Percentiles rank a stretch among this genome's conserved stretches.
Conservation (phyloP, 2,888 invertebrate genomes). For the Steinernema hermaphroditum region DNA sequence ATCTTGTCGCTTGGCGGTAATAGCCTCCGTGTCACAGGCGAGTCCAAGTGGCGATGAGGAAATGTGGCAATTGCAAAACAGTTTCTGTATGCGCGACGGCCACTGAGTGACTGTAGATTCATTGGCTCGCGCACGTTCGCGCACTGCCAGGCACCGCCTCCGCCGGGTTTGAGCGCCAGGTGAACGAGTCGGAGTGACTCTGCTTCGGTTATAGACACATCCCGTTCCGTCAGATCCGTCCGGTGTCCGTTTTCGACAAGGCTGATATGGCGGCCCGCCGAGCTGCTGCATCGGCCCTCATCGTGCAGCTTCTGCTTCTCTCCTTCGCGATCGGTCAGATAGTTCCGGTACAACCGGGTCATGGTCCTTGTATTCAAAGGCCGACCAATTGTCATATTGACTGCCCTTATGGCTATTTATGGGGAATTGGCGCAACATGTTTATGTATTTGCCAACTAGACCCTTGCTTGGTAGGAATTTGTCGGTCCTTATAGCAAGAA, state of each 20-base stretch:
- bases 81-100: conserved; percentile 23
- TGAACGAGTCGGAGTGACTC: conserved; percentile 18
- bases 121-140: conserved; percentile 19
- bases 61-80: conserved; percentile 27
- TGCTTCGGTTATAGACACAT: conserved; percentile 9
- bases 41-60: not conserved
- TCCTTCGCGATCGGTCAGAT: conserved; percentile 16
- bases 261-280: conserved; percentile 30
- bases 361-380: conserved; percentile 42
- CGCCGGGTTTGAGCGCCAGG: conserved; percentile 17
- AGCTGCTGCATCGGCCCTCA: conserved; percentile 17
- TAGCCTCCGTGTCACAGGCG: not conserved
- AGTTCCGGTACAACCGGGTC: conserved; percentile 24
- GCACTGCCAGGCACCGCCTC: conserved; percentile 14
- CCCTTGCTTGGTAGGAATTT: conserved; percentile 51
- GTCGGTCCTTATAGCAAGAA: not conserved
- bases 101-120: conserved; percentile 16
- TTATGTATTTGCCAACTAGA: conserved; percentile 52
- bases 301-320: conserved; percentile 7
- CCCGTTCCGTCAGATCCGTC: conserved; percentile 8
- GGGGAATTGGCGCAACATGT: conserved; percentile 39
- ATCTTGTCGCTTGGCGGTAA: not conserved
- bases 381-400: conserved; percentile 48
- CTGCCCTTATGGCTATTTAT: conserved; percentile 53
- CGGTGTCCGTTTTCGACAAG: not conserved